These are phyloP conservation scores for Nanger granti DNA, from an alignment of 2,113 vertebrate genomes.

Conservation along the genomic window DNA sequence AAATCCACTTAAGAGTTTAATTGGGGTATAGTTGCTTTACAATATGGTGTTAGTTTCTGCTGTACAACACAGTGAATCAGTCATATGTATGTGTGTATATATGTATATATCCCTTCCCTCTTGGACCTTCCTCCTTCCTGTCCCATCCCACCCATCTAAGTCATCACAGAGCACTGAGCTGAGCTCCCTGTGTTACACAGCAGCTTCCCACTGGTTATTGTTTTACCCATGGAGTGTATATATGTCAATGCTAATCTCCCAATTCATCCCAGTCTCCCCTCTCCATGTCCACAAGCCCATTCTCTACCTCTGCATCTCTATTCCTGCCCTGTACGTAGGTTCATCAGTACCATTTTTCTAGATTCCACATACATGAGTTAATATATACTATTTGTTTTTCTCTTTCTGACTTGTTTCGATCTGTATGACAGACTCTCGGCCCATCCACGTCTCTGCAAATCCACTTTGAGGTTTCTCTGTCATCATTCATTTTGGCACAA, in stretches of 20 bases:
- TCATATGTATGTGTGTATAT: not conserved
- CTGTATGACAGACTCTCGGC: not conserved
- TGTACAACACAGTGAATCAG: not conserved
- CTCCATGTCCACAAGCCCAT: not conserved
- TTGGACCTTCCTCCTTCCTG: not conserved
- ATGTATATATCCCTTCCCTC: not conserved
- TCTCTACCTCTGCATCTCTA: not conserved
- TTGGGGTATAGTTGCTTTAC: not conserved
- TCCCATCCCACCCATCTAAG: not conserved
- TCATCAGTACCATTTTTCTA: not conserved
- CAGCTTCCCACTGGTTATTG: not conserved
- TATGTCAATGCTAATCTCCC: not conserved
- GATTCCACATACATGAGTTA: not conserved
- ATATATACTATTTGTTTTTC: not conserved
- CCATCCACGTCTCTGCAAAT: not conserved
- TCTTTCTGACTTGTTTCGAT: not conserved
- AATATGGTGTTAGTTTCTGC: not conserved
- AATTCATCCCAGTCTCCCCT: not conserved
- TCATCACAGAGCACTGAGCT: not conserved
- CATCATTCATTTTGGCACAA: not conserved
- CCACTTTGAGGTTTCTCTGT: not conserved
- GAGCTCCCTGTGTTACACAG: not conserved
- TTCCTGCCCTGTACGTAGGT: not conserved
- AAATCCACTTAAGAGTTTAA: not conserved
- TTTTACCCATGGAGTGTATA: not conserved